Evolutionary conservation across 2,797 vertebrate species (phyloP), one percentile per base, ranked within the genome.

Genomic region (Nannoperca obscura): DNA sequence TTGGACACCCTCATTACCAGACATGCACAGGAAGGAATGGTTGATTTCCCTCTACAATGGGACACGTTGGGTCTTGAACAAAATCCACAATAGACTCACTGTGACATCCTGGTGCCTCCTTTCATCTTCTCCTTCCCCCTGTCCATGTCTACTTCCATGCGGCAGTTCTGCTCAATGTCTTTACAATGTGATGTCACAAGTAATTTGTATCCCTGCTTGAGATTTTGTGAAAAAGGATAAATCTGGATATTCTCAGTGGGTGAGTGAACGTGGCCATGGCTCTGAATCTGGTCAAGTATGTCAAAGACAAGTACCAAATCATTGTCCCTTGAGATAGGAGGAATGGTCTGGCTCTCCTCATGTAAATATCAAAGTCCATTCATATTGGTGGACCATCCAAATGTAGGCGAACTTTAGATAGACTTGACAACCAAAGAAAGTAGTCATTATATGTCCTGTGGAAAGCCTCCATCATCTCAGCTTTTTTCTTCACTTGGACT

Each of bases 211-310:
- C 76, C 66, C 46, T 73, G 68, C 84, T 74, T 74, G 46, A 67
- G 64, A 86, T 68, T 86, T 83, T 55, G 68, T 74, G 65, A 86
- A 85, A 61, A 65, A 74, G 74, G 86, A 86, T 75, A 80, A 86
- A 91, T 90, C 91, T 91, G 91, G 83, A 74, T 86, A 86, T 87
- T 88, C 81, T 94, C 92, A 89, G 87, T 61, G 75, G 71, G 81
- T 63, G 74, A 78, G 80, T 78, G 87, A 88, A 83, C 75, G 59
- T 24, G 64, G 76, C 76, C 74, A 60, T 38, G 20, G 70, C 78
- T 84, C 85, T 76, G 81, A 92, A 77, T 80, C 67, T 68, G 80
- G 74, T 88, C 89, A 82, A 83, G 83, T 78, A 81, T 78, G 85
- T 93, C 88, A 89, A 86, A 80, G 74, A 81, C 77, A 78, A 85